Percentiles rank a stretch among this genome's conserved stretches.
Conservation (phyloP, 2,113 vertebrate genomes). For the Raja brachyura region DNA sequence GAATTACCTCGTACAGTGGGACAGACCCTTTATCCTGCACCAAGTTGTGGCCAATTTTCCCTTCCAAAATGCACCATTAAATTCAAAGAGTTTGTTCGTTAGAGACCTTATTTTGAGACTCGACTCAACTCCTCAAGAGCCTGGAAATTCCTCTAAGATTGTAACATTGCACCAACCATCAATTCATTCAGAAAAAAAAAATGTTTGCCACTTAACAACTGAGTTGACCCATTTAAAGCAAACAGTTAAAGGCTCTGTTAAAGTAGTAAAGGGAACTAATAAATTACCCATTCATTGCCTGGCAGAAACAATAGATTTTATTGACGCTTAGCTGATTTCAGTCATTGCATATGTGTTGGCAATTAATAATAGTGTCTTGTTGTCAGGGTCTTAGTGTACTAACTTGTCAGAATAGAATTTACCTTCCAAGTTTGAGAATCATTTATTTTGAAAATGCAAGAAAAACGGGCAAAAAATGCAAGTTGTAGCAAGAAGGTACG, state of each 20-base stretch:
- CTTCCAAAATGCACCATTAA: neutral
- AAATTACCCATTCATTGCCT: neutral
- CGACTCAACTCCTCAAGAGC: neutral
- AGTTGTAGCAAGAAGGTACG: neutral
- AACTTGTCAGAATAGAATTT: neutral
- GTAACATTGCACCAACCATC: neutral
- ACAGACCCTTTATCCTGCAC: neutral
- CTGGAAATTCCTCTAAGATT: slow-evolving; percentile 5
- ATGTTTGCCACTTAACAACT: neutral
- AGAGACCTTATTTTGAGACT: neutral
- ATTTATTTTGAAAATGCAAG: neutral
- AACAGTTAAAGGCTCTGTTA: neutral
- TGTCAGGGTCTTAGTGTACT: neutral
- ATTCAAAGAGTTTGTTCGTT: neutral
- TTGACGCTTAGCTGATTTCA: neutral
- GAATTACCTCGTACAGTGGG: too few species aligned
- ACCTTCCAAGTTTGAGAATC: neutral
- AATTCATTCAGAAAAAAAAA: neutral
- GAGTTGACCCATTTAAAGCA: neutral
- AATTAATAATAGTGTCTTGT: neutral
- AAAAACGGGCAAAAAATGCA: neutral
- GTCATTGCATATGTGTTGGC: neutral
- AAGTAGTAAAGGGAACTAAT: neutral
- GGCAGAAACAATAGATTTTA: neutral
- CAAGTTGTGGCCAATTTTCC: neutral